These are phyloP conservation scores for Hofmannophila pseudospretella DNA, from an alignment of 2,888 invertebrate species.

Conservation along the genomic window DNA sequence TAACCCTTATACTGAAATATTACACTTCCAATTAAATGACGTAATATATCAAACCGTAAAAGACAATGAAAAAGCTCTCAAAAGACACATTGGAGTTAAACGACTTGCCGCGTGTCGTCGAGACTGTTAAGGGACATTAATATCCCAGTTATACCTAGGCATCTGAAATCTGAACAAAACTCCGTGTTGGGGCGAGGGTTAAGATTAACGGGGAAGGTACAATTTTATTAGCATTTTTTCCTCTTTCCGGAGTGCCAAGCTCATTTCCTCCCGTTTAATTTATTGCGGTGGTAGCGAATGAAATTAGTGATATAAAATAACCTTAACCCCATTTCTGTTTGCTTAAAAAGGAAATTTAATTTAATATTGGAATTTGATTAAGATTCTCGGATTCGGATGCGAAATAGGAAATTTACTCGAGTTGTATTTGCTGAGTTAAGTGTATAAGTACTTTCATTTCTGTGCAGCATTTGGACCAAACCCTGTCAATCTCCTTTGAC, in stretches of 20 bases:
- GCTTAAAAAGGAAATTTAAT: constrained; percentile 43
- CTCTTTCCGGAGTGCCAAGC: constrained; percentile 60
- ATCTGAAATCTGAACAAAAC: constrained; percentile 57
- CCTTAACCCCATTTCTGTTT: constrained; percentile 44
- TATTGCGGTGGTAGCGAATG: constrained; percentile 53
- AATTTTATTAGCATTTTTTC: constrained; percentile 74
- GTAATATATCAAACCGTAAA: too few species aligned
- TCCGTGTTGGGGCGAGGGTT: constrained; percentile 46
- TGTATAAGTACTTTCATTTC: neutral
- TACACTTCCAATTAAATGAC: too few species aligned
- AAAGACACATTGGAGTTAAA: too few species aligned
- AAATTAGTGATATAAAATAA: constrained; percentile 66
- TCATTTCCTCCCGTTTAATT: constrained; percentile 69
- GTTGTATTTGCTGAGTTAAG: neutral
- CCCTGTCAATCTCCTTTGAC: too few species aligned
- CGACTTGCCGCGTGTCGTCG: constrained; percentile 2
- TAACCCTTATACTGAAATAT: too few species aligned
- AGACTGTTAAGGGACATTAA: constrained; percentile 34
- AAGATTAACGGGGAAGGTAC: constrained; percentile 67
- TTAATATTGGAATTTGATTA: constrained; percentile 36
- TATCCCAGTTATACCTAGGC: constrained; percentile 28
- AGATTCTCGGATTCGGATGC: constrained; percentile 16
- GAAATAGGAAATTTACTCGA: neutral
- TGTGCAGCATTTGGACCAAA: too few species aligned
- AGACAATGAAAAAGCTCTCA: too few species aligned